Base-by-base conservation (phyloP, 2,888 invertebrate genomes). In the Pyrgus malvae region DNA sequence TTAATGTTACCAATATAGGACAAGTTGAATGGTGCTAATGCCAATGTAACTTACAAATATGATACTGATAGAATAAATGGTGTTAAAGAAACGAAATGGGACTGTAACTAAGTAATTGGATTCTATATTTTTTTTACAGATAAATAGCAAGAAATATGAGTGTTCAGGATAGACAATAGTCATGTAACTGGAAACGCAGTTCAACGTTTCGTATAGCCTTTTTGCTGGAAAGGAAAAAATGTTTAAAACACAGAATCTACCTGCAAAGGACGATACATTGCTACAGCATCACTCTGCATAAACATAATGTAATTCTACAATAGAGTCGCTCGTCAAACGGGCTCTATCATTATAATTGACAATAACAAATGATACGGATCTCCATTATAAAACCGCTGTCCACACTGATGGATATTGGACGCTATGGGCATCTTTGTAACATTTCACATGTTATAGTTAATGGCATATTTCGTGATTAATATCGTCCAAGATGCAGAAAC, bases 281-380 rank as follows among this genome's bases (percentile, higher is more conserved):
- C 21, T 38, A 14, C 31, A 40, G 17, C 44, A 19, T 37, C 44
- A 25, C 19, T 3, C 7, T 14, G 33, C 27, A 48, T 42, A 37
- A 12, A 42, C 35, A 45, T 41, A 50, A 55, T 27, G 33, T 19
- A 19, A 53, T 48, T 42, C 56, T 56, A 66, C 66, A 65, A 66
- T 64, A 56, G 60, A 42, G 53, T 58, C 62, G 60, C 61, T 63
- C 58, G 64, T 70, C 69, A 71, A 64, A 66, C 68, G 63, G 59
- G 65, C 65, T 64, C 69, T 73, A 78, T 80, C 79, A 78, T 80
- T 78, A 79, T 73, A 75, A 74, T 75, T 80, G 82, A 82, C 80
- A 77, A 72, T 81, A 77, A 81, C 72, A 73, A 81, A 82, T 82
- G 79, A 74, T 70, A 65, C 64, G 64, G 62, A 78, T 76, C 73